Conservation (phyloP, 2,797 vertebrate species). For the Danio aesculapii region DNA sequence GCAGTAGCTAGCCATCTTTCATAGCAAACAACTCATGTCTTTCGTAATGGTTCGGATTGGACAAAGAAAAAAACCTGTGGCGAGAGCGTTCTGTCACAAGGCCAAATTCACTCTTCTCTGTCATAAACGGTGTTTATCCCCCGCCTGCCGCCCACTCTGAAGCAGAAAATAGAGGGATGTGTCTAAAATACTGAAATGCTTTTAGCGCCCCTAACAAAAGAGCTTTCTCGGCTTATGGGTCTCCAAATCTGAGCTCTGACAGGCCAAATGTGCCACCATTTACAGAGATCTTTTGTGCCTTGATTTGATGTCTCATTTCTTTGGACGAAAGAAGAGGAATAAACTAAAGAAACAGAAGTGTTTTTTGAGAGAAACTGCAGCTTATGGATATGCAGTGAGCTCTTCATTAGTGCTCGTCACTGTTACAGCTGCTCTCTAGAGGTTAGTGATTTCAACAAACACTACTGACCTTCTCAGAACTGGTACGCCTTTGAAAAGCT, state of each 20-base stretch:
- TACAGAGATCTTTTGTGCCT: slow-evolving; percentile 54
- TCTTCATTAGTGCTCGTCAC: not conserved
- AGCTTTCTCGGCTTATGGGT: slow-evolving; percentile 46
- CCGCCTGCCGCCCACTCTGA: slow-evolving; percentile 43
- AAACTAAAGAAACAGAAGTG: slow-evolving; percentile 10
- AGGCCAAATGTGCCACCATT: slow-evolving; percentile 34
- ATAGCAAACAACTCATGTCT: not conserved
- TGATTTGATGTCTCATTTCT: slow-evolving; percentile 55
- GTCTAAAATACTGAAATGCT: slow-evolving; percentile 54
- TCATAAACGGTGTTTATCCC: slow-evolving; percentile 62
- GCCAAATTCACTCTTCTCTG: slow-evolving; percentile 51
- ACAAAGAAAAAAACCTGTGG: slow-evolving; percentile 31
- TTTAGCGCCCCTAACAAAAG: slow-evolving; percentile 57
- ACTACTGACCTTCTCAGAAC: not conserved
- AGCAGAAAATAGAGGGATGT: slow-evolving; percentile 45
- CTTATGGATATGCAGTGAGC: not conserved
- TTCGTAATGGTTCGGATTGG: slow-evolving; percentile 18
- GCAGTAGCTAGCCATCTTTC: not conserved
- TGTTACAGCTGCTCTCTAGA: not conserved
- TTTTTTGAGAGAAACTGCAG: slow-evolving; percentile 21
- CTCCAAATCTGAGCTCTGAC: slow-evolving; percentile 38
- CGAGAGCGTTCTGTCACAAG: slow-evolving; percentile 33
- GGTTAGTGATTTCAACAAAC: not conserved
- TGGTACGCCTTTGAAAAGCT: not conserved
- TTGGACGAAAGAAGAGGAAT: slow-evolving; percentile 10